A percentile compares a stretch with the other conserved stretches of the same genome.
Evolutionary conservation across 2,113 vertebrate species (phyloP).

Genomic region (Ammodytes marinus): DNA sequence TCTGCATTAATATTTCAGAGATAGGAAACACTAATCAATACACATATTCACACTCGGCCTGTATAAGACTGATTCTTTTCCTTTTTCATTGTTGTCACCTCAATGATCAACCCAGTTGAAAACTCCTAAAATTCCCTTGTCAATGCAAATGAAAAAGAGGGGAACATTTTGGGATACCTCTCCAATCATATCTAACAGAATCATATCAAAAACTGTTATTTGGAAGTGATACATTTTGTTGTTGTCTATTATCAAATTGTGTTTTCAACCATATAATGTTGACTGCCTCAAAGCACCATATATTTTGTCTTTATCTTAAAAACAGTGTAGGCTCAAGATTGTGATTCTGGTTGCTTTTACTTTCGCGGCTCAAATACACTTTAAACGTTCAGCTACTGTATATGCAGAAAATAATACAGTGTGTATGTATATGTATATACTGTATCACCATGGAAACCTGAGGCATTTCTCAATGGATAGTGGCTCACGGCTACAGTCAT

Average conservation of each 20-base stretch:
- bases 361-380: background rate
- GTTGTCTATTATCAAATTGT: background rate
- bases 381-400: background rate
- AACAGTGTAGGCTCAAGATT: background rate
- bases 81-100: background rate
- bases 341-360: background rate
- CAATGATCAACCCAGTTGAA: background rate
- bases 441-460: background rate
- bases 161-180: background rate
- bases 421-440: background rate
- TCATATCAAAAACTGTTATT: background rate
- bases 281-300: background rate
- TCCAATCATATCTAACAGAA: background rate
- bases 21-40: background rate
- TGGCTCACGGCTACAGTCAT: background rate
- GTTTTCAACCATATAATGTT: background rate
- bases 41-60: background rate
- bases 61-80: background rate
- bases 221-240: background rate
- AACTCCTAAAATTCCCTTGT: background rate
- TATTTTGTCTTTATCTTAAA: background rate
- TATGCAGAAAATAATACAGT: background rate
- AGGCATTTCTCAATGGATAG: no score
- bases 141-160: background rate
- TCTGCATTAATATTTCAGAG: constrained; percentile 15